Evolutionary conservation across 2,797 vertebrate species (phyloP).

Genomic region (Novumbra hubbsi): DNA sequence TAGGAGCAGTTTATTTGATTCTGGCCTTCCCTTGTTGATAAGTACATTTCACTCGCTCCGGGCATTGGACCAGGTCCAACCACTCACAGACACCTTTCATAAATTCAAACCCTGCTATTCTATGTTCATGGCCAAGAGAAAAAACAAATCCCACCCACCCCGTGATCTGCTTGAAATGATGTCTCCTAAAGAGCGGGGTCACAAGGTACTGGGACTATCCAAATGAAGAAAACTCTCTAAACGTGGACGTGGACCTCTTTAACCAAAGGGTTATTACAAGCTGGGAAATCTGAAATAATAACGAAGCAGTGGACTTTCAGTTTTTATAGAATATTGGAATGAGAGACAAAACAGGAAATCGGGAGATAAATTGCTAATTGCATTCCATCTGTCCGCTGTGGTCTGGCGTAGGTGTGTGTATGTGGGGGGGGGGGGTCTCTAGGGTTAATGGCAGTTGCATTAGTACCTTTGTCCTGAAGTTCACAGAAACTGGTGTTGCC

Average conservation of each 20-base stretch:
- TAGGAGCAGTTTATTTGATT: not conserved
- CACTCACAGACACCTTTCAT: conserved; percentile 18
- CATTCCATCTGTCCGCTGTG: conserved; percentile 55
- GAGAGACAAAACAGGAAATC: conserved; percentile 51
- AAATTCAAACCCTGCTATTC: conserved; percentile 56
- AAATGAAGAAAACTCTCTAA: conserved; percentile 4
- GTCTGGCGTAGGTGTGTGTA: conserved; percentile 4
- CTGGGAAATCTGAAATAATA: conserved; percentile 31
- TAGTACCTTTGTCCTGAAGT: conserved; percentile 50
- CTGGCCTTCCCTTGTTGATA: not conserved
- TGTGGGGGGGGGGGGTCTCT: conserved; percentile 36
- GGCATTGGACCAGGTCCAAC: conserved; percentile 23
- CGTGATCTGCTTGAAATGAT: not conserved
- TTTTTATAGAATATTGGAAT: conserved; percentile 16
- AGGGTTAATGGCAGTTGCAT: conserved; percentile 41
- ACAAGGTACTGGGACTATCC: conserved; percentile 18
- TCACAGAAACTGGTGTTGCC: conserved; percentile 58
- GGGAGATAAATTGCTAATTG: conserved; percentile 56
- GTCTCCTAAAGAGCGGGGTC: conserved; percentile 36
- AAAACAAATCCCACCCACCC: conserved; percentile 40
- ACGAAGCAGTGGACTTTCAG: conserved; percentile 17
- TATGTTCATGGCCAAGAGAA: conserved; percentile 55
- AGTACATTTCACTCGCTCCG: conserved; percentile 16
- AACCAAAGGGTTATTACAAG: conserved; percentile 46
- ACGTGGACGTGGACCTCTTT: conserved; percentile 28